phyloP scores from a whole-genome alignment of 2,113 vertebrate species.

The Orientallactaga bullata region DNA sequence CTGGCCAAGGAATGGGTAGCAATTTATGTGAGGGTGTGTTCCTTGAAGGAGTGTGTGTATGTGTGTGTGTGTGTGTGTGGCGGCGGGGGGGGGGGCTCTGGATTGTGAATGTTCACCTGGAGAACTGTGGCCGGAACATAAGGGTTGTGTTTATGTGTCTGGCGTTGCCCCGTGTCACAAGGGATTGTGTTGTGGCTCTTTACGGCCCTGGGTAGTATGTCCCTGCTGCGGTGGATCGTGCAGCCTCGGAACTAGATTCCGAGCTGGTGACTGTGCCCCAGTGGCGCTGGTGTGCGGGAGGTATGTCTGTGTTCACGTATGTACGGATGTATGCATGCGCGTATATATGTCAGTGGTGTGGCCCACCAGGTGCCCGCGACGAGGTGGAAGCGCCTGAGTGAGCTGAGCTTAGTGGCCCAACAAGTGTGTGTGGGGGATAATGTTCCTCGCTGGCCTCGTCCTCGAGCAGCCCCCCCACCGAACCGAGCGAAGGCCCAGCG shows the following conservation, averaged over 20 bases:
- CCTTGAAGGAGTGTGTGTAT: slow-evolving; percentile 11
- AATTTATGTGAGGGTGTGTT: slow-evolving; percentile 66
- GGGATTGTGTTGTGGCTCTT: slow-evolving; percentile 32
- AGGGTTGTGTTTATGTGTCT: slow-evolving; percentile 40
- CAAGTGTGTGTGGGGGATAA: slow-evolving; percentile 75
- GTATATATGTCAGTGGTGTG: slow-evolving; percentile 26
- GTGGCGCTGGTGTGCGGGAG: slow-evolving; percentile 75
- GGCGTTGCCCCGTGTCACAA: slow-evolving; percentile 38
- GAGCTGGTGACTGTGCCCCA: slow-evolving; percentile 69
- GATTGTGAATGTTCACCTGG: slow-evolving; percentile 31
- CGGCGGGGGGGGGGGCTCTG: neutral
- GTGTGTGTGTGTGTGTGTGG: neutral
- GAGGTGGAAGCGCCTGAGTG: slow-evolving; percentile 65
- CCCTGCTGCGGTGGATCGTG: slow-evolving; percentile 37
- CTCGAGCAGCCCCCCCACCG: slow-evolving; percentile 43
- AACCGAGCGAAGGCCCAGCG: slow-evolving; percentile 29
- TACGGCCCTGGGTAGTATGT: slow-evolving; percentile 51
- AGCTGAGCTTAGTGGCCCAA: slow-evolving; percentile 73
- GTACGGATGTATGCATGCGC: slow-evolving; percentile 55
- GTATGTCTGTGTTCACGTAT: slow-evolving; percentile 68
- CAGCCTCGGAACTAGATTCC: slow-evolving; percentile 51
- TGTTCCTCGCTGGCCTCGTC: slow-evolving; percentile 36
- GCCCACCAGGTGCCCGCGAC: slow-evolving; percentile 43
- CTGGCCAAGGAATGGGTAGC: slow-evolving; percentile 16
- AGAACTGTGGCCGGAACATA: neutral